A percentile compares a stretch with the other conserved stretches of the same genome.
These are phyloP conservation scores for Amblyjoppa fuscipennis DNA, from an alignment of 2,888 invertebrate genomes.

Conservation along the genomic window DNA sequence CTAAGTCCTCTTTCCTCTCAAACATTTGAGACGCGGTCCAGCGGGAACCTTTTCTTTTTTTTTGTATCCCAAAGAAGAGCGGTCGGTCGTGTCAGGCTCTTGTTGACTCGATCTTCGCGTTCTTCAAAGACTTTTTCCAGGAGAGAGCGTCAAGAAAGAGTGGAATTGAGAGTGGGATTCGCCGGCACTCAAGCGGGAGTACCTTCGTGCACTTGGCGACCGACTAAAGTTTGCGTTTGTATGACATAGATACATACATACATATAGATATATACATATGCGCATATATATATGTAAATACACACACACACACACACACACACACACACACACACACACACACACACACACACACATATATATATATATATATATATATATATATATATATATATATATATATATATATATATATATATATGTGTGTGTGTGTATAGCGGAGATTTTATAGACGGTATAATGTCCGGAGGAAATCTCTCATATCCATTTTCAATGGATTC, in stretches of 20 bases:
- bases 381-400: too few relatives aligned
- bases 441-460: background rate
- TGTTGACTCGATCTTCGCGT: constrained; percentile 41
- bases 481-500: constrained; percentile 37
- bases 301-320: too few relatives aligned
- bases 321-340: too few relatives aligned
- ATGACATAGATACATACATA: background rate
- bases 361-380: background rate
- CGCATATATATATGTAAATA: background rate
- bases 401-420: background rate
- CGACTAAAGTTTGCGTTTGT: background rate
- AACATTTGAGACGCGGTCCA: constrained; percentile 74
- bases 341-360: too few relatives aligned
- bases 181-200: constrained; percentile 4
- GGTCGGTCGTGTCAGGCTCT: constrained; percentile 14
- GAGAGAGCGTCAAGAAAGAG: constrained; percentile 5
- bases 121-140: constrained; percentile 58
- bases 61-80: constrained; percentile 37
- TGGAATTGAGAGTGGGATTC: constrained; percentile 1
- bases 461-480: background rate
- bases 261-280: background rate
- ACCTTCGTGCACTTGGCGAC: background rate
- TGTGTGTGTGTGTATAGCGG: too few relatives aligned
- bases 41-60: background rate
- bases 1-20: constrained; percentile 70